These are phyloP conservation scores for Colinus virginianus DNA, from an alignment of 2,113 vertebrate genomes.

Conservation along the genomic window DNA sequence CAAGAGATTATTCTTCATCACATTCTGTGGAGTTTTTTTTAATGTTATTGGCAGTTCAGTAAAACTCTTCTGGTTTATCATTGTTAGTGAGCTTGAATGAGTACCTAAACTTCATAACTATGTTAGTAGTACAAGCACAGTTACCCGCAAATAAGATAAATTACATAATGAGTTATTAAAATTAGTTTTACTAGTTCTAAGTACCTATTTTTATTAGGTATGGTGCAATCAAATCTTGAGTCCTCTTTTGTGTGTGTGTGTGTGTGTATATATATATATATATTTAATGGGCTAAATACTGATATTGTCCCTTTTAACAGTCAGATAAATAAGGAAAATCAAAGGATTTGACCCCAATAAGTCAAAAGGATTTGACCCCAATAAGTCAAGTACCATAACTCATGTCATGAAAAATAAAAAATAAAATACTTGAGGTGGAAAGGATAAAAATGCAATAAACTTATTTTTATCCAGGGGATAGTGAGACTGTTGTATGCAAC, in stretches of 20 bases:
- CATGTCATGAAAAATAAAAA: not conserved
- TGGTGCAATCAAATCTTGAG: rapidly evolving
- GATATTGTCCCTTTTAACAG: not conserved
- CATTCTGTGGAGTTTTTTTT: not conserved
- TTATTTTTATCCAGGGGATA: not conserved
- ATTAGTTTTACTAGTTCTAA: not conserved
- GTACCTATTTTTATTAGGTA: not conserved
- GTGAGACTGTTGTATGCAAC: not conserved
- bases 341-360: not conserved
- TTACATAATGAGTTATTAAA: not conserved
- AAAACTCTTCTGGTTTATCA: not conserved
- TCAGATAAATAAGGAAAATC: not conserved
- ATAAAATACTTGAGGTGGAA: not conserved
- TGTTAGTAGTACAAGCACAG: not conserved
- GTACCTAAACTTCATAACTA: not conserved
- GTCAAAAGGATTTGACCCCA: not conserved
- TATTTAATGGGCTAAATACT: not conserved
- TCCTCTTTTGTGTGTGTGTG: not conserved
- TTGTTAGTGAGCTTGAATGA: not conserved
- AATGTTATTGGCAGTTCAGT: not conserved
- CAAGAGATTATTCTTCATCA: not conserved
- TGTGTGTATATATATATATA: no score
- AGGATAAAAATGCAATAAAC: not conserved
- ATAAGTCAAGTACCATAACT: not conserved
- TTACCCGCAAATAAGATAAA: not conserved